Percentiles rank a stretch among this genome's conserved stretches.
phyloP scores from a whole-genome alignment of 1,140 invertebrate genomes.

The Trypoxylus dichotomus region DNA sequence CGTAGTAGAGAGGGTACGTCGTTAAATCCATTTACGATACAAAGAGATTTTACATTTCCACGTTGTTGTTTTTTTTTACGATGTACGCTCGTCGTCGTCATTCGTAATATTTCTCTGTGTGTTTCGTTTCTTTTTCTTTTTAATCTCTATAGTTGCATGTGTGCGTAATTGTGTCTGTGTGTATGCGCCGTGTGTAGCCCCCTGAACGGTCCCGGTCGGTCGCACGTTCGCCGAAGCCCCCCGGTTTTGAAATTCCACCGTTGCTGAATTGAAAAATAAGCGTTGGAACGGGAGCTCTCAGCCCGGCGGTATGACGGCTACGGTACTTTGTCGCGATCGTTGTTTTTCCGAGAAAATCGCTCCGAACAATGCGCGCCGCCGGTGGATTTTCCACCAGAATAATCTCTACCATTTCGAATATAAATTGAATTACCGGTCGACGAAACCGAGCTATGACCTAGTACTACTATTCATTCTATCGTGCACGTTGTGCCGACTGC shows the following conservation, averaged over 20 bases:
- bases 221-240: not conserved
- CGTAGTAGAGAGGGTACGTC: not conserved
- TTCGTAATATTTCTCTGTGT: not conserved
- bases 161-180: not conserved
- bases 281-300: not conserved
- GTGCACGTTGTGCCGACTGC: not conserved
- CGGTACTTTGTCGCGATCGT: not conserved
- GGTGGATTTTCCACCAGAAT: not conserved
- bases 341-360: constrained; percentile 2
- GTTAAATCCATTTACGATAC: not conserved
- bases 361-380: not conserved
- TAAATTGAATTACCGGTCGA: constrained; percentile 6
- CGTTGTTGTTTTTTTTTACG: not conserved
- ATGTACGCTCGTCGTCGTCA: not conserved
- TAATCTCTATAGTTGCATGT: no score
- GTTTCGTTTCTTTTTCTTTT: not conserved
- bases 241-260: not conserved
- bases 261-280: not conserved
- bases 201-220: not conserved
- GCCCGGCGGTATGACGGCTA: no score
- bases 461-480: not conserved
- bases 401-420: not conserved
- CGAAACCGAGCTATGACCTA: not conserved
- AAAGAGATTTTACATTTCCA: constrained; percentile 3
- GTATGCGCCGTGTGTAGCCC: no score